These are phyloP conservation scores for Latrodectus geometricus DNA, from an alignment of 1,140 invertebrate species.

Conservation along the genomic window DNA sequence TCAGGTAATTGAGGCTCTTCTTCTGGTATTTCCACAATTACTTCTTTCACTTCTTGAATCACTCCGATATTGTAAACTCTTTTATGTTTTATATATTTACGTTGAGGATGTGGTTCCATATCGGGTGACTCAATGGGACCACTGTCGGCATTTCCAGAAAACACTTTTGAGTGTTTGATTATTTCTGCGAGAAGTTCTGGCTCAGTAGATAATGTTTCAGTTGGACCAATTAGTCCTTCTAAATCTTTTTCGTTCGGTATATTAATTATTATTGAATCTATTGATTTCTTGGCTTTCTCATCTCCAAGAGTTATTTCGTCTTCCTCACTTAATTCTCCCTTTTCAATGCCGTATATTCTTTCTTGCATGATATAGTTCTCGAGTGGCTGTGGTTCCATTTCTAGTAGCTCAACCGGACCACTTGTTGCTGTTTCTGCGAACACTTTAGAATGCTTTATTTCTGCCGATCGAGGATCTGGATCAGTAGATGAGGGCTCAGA, in stretches of 20 bases:
- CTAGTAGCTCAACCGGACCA: not conserved
- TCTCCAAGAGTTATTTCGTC: not conserved
- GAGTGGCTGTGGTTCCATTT: not conserved
- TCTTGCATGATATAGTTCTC: not conserved
- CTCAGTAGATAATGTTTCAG: not conserved
- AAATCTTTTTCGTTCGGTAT: not conserved
- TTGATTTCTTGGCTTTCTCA: not conserved
- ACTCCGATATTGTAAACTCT: not conserved
- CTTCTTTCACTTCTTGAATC: not conserved
- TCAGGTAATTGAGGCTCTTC: too few species aligned
- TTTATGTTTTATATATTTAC: not conserved
- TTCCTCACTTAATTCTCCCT: not conserved
- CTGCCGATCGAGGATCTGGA: not conserved
- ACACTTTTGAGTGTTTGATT: not conserved
- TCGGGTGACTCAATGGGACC: not conserved
- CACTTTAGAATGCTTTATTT: not conserved
- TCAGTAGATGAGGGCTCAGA: not conserved
- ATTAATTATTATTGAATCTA: not conserved
- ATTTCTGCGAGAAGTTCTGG: not conserved
- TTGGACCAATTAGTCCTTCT: not conserved
- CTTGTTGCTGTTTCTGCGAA: not conserved
- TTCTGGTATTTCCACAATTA: not conserved
- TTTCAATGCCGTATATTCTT: not conserved
- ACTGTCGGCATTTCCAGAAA: not conserved
- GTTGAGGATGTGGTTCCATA: not conserved